phyloP scores from a whole-genome alignment of 2,888 invertebrate genomes.

The Ichneumon xanthorius region DNA sequence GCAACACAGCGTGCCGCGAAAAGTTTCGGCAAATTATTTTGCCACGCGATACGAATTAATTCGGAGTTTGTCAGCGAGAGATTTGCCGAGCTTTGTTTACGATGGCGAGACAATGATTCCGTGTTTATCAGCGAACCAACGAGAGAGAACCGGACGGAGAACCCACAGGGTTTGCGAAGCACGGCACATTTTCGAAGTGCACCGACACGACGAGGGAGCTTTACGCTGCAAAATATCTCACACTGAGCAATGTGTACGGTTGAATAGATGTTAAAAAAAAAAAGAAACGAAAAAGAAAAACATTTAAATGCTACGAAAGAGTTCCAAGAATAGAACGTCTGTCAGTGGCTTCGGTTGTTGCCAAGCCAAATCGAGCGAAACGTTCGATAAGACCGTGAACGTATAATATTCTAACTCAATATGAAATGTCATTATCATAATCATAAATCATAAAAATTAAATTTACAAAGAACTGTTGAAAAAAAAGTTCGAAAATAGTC shows the following conservation, averaged over 20 bases:
- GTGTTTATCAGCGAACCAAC: not conserved
- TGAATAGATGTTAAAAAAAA: not conserved
- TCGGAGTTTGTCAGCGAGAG: not conserved
- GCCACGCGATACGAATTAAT: not conserved
- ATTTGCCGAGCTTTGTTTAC: not conserved
- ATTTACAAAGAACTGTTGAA: not conserved
- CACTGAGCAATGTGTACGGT: not conserved
- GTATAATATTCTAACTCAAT: not conserved
- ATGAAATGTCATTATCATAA: not conserved
- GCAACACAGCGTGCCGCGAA: not conserved
- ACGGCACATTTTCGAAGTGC: constrained; percentile 40
- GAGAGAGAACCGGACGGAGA: not conserved
- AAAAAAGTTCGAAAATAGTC: not conserved
- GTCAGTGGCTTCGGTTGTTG: not conserved
- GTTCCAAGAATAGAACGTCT: not conserved
- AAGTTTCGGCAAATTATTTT: not conserved
- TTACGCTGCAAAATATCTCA: not conserved
- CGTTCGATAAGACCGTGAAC: not conserved
- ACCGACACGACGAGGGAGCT: constrained; percentile 42
- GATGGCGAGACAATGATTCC: not conserved
- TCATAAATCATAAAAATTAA: not conserved
- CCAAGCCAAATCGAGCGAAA: not conserved
- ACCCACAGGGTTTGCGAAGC: not conserved
- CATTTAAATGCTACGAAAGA: not conserved
- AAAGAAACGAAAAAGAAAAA: not conserved